A percentile compares a stretch with the other conserved stretches of the same genome.
Evolutionary conservation across 2,113 vertebrate species (phyloP).

Genomic region (Pungitius pungitius): DNA sequence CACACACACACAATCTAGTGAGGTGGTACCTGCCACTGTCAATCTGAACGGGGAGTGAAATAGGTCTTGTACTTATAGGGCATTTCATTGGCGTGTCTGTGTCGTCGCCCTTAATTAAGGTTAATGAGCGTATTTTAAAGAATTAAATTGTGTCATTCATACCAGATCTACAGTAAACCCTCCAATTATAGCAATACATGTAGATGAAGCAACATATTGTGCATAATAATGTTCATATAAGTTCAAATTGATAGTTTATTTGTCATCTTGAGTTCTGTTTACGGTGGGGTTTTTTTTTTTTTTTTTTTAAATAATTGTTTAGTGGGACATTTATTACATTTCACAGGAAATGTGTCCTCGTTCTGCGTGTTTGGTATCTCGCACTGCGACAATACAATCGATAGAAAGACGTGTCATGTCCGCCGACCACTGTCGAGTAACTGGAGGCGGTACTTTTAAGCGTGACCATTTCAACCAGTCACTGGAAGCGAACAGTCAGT

Average conservation of each 20-base stretch:
- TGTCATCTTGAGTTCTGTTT: neutral
- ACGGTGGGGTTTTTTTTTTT: neutral
- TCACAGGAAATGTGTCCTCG: neutral
- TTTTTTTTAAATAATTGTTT: neutral
- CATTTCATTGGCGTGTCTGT: neutral
- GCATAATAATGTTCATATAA: neutral
- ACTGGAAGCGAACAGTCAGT: no score
- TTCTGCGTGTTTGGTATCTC: no score
- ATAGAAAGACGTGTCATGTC: no score
- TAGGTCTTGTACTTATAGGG: slow-evolving; percentile 33
- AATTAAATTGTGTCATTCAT: neutral
- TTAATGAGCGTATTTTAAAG: neutral
- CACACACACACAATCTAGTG: slow-evolving; percentile 26
- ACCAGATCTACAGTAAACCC: neutral
- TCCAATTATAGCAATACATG: neutral
- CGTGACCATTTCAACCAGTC: no score
- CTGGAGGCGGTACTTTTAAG: no score
- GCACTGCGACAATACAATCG: no score
- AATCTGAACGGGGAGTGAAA: slow-evolving; percentile 42
- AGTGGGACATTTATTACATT: neutral
- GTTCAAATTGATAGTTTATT: neutral
- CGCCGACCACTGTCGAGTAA: no score
- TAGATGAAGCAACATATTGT: neutral
- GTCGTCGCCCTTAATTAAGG: neutral
- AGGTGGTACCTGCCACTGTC: slow-evolving; percentile 54